Base-by-base conservation (phyloP, 1,140 invertebrate genomes). In the Ladona fulva region DNA sequence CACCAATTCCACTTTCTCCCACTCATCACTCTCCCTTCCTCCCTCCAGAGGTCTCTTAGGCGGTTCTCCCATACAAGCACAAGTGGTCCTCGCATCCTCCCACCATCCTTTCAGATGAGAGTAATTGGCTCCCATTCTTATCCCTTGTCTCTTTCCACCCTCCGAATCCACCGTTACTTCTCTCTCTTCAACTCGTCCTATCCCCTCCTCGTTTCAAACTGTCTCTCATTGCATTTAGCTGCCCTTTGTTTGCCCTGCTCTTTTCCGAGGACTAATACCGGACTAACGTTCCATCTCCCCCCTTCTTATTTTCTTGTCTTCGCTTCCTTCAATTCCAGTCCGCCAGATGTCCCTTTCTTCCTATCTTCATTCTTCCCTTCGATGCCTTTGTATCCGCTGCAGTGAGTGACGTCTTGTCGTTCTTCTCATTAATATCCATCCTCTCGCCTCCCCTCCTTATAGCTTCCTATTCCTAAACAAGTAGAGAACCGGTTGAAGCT, bases 121-220 rank as follows among this genome's bases (percentile, higher is more conserved):
- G 75, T 22, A 42, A 22, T 25, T 22, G 37, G 25, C 75, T 76
- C 7, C 75, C 77, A 73, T 59, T 44, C 77, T 59, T 25, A 77
- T 52, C 25, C 44, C 52, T 77, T 66, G 25, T 73, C 76, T 77
- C 44, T 11, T 42, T 76, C 25, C 11, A 25, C 25, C 16, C 19
- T n/a, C 19, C 42, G 11, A 8, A 22, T 76, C 11, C 25, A 24
- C 24, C 25, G 5, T 12, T 24, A n/a, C 24, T 76, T 76, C 24
- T 24, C 29, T 25, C 25, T 29, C 3, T 12, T 76, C 75, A 3
- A 24, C 75, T 42, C 25, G n/a, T 29, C 25, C 76, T 77, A 19
- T 29, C 42, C 22, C 24, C 44, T 77, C 76, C 44, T 77, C 76
- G 7, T 77, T 42, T 77, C 42, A 12, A 19, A 52, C 76, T 77